Evolutionary conservation across 2,113 vertebrate genomes (phyloP).

Genomic region (Diphyllodes magnificus): DNA sequence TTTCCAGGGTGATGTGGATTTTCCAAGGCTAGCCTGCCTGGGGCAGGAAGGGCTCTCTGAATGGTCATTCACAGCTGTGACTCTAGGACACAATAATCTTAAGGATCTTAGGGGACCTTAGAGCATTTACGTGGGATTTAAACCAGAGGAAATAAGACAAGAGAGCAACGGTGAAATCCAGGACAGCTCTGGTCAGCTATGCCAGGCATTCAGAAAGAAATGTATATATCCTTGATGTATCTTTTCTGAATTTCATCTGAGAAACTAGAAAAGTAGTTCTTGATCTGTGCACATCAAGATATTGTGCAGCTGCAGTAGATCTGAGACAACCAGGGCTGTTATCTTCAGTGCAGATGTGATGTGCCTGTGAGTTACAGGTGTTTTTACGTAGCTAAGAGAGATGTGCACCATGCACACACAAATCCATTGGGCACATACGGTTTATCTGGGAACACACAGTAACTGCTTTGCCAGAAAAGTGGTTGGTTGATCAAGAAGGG

Average conservation of each 20-base stretch:
- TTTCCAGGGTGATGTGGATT: background rate
- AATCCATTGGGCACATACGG: background rate
- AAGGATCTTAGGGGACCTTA: background rate
- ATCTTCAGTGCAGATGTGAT: background rate
- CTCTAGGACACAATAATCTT: background rate
- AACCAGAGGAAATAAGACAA: background rate
- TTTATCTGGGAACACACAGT: background rate
- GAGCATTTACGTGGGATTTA: background rate
- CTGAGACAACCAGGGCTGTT: background rate
- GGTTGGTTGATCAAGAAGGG: background rate
- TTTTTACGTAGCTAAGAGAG: background rate
- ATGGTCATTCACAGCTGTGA: background rate
- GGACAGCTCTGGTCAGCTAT: background rate
- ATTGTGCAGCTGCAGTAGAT: background rate
- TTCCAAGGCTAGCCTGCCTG: background rate
- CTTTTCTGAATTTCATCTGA: background rate
- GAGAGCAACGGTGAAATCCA: background rate
- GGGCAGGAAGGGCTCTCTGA: background rate
- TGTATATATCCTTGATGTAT: background rate
- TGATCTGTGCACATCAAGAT: background rate
- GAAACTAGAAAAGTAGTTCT: background rate
- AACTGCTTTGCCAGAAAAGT: background rate
- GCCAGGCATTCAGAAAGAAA: background rate
- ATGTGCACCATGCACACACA: background rate
- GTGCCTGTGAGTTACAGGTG: background rate